Evolutionary conservation across 2,888 invertebrate species (phyloP), one percentile per base, ranked within the genome.

Genomic region (Aphodius granarius): DNA sequence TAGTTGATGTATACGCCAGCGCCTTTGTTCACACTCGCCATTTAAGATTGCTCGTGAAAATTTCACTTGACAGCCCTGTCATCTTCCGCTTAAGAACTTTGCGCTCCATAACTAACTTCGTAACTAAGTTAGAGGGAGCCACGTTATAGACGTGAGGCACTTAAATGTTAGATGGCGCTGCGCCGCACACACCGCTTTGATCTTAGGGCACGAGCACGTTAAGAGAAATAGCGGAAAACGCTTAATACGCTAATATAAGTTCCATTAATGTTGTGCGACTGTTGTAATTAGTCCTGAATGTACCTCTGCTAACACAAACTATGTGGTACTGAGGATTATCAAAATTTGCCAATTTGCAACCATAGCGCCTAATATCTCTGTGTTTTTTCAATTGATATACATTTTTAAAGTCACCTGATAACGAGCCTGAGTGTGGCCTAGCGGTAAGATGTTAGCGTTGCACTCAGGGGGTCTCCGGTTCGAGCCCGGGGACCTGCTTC

Each of bases 161-260:
- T 43, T 43, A 43, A 43, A 1, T 43, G 43, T 43, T 43, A 43
- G 43, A 43, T 43, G 43, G 43, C 6, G 13, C 43, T 13, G 43
- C 13, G 43, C 43, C 43, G 43, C 43, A 43, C 43, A 43, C 43
- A 43, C 43, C 13, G 43, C 43, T 43, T 43, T 43, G 43, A 43
- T 43, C 9, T 43, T 43, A 3, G 2, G 13, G 43, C 13, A 43
- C 43, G 43, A 2, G 13, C 43, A 43, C 43, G 43, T 43, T 43
- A 43, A 6, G 43, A 43, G 43, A 43, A 43, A 43, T 2, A 43
- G 2, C 43, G 43, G 43, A 43, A 43, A 43, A 43, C 43, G 43
- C 43, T 43, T 66, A 66, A 66, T 66, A 21, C 19, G 66, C 66
- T 66, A 66, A 66, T 66, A 21, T 66, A 66, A 66, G 9, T 43